Conservation (phyloP, 2,113 vertebrate genomes). For the Elephas maximus region DNA sequence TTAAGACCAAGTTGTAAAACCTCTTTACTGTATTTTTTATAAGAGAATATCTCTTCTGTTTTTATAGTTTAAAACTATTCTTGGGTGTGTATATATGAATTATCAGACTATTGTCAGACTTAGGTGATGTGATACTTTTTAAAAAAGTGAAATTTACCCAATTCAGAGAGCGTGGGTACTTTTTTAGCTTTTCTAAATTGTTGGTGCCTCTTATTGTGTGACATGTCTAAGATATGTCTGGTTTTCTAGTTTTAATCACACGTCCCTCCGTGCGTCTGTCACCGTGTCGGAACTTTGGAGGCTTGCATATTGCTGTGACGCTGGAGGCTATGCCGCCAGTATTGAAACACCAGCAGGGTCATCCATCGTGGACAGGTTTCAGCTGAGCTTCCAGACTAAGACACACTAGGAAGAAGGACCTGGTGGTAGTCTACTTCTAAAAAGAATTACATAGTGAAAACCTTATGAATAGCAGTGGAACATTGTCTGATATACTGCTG, state of each 20-base stretch:
- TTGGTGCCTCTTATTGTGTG: neutral
- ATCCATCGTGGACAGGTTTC: no score
- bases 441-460: no score
- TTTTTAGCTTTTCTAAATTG: conserved; percentile 28
- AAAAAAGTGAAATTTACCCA: conserved; percentile 15
- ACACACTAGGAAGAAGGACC: no score
- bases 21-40: conserved; percentile 1
- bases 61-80: conserved; percentile 9
- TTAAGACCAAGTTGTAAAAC: neutral
- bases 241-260: conserved; percentile 10
- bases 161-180: neutral
- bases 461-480: no score
- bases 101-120: neutral
- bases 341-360: no score
- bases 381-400: no score
- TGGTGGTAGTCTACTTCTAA: no score
- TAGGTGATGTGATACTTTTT: neutral
- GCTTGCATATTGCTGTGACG: no score
- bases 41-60: neutral
- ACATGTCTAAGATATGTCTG: neutral
- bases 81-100: neutral
- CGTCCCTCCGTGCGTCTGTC: no score
- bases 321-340: no score
- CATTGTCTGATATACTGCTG: no score
- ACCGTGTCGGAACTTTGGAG: no score